A percentile compares a stretch with the other conserved stretches of the same genome.
These are phyloP conservation scores for Spodoptera litura DNA, from an alignment of 1,140 invertebrate species.

Conservation along the genomic window DNA sequence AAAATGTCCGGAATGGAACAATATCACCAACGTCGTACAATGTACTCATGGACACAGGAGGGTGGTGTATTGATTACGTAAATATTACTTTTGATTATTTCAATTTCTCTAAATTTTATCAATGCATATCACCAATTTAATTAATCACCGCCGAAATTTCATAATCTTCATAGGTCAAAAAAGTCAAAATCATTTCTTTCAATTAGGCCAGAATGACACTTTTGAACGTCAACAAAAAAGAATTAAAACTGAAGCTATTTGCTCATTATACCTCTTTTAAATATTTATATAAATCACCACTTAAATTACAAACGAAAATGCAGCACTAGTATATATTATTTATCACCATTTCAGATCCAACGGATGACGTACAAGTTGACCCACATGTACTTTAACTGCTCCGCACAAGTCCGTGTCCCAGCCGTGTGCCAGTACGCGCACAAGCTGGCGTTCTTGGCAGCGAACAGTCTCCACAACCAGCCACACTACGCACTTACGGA, in stretches of 20 bases:
- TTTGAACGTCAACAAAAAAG: no score
- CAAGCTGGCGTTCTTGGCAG: constrained; percentile 93
- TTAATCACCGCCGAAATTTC: no score
- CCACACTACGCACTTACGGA: constrained; percentile 87
- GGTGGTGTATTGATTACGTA: constrained; percentile 90
- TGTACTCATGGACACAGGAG: constrained; percentile 91
- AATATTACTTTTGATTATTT: constrained; percentile 47
- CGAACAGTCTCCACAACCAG: constrained; percentile 89
- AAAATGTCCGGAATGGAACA: constrained; percentile 93
- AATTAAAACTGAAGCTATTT: no score
- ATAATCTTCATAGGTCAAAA: no score
- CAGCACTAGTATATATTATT: not conserved
- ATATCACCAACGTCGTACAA: constrained; percentile 96
- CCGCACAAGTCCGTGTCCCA: constrained; percentile 94
- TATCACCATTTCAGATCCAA: constrained; percentile 88
- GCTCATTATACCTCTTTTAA: no score
- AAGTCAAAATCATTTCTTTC: no score
- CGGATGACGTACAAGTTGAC: constrained; percentile 95
- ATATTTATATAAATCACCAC: no score
- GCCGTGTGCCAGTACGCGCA: constrained; percentile 97
- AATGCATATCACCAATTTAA: not conserved
- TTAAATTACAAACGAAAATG: not conserved
- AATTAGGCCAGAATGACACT: no score
- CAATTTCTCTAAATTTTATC: not conserved
- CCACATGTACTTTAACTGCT: constrained; percentile 98